Base-by-base conservation (phyloP, 2,888 invertebrate genomes). In the Petrolisthes manimaculis region DNA sequence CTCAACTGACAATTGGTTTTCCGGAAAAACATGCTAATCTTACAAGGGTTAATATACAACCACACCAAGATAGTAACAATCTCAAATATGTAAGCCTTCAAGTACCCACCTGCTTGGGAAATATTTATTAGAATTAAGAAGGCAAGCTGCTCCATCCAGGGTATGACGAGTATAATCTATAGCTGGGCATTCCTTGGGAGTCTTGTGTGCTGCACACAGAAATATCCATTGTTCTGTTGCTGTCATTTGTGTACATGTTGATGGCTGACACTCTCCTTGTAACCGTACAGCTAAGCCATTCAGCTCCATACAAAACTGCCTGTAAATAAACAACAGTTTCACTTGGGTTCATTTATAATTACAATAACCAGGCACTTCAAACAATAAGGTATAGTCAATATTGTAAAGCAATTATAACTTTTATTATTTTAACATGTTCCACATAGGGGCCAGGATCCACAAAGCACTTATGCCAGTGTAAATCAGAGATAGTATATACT, bases 221-320 rank as follows among this genome's bases (percentile, higher is more conserved):
- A 99, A 99, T 93, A 99, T 99, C 99, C 99, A 99, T 93, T 99
- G 99, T 93, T 99, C 99, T 55, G 99, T 99, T 56, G 99, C 99
- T 78, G 99, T 99, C 99, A 99, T 99, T 94, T 99, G 99, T 90
- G 97, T 97, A 93, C 99, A 99, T 51, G 97, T 97, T 92, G 98
- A 97, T 71, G 99, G 98, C 92, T 97, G 97, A 93, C 99, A 99
- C 93, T 99, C 99, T 91, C 95, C 96, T 94, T 99, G 99, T 91
- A 99, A 94, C 92, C 97, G 95, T 0, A 99, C 99, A 81, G 99
- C 99, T 92, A 99, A 94, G n/a, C 98, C 99, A 94, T 99, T 99
- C 82, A 99, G 94, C 94, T 99, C 99, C 98, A 99, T 98, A 93
- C 99, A 99, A 94, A 99, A 99, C 94, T 99, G 99, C 92, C 99